Conservation (phyloP, 2,797 vertebrate species). For the Lateolabrax maculatus region DNA sequence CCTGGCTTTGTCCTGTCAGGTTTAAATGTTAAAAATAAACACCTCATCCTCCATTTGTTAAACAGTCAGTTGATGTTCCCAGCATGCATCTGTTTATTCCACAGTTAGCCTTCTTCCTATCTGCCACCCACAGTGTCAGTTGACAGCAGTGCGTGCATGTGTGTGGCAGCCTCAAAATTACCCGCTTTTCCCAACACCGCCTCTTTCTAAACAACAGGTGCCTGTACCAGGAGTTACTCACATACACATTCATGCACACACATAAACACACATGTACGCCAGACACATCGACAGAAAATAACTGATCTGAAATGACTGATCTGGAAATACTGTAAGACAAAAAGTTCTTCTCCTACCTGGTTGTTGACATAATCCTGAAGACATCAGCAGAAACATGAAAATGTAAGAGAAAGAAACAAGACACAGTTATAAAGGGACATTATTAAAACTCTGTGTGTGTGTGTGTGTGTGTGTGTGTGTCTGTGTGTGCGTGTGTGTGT, state of each 20-base stretch:
- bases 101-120: slow-evolving; percentile 39
- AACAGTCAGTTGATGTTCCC: slow-evolving; percentile 46
- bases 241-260: not conserved
- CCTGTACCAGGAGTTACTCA: slow-evolving; percentile 23
- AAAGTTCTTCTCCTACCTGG: slow-evolving; percentile 58
- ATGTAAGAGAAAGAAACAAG: slow-evolving; percentile 31
- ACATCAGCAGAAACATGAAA: slow-evolving; percentile 30
- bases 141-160: slow-evolving; percentile 28
- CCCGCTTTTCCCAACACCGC: slow-evolving; percentile 37
- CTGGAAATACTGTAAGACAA: not conserved
- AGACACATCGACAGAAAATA: not conserved
- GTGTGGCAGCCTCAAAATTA: slow-evolving; percentile 59
- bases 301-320: not conserved
- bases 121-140: slow-evolving; percentile 67
- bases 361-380: slow-evolving; percentile 73
- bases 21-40: not conserved
- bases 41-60: slow-evolving; percentile 19
- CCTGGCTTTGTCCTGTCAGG: not conserved
- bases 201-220: slow-evolving; percentile 71
- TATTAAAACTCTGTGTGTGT: not conserved
- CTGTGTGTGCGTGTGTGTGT: not conserved
- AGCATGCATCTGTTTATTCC: slow-evolving; percentile 57
- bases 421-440: not conserved
- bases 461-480: slow-evolving; percentile 11
- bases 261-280: not conserved